phyloP scores from a whole-genome alignment of 2,888 invertebrate species.

The Dolomedes plantarius region DNA sequence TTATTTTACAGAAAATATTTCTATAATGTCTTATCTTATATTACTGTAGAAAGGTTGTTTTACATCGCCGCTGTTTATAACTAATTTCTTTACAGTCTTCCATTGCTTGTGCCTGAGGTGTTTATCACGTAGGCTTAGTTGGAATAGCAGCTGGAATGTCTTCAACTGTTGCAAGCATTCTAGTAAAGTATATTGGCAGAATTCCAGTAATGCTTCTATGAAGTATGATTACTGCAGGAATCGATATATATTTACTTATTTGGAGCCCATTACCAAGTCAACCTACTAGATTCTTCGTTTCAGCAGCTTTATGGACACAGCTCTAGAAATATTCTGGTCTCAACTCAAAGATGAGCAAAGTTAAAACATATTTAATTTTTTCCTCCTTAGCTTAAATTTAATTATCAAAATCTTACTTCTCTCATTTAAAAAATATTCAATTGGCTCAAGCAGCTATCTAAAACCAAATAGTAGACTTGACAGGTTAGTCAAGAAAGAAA shows the following conservation, averaged over 20 bases:
- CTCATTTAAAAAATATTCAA: no score
- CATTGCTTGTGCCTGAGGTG: slow-evolving; percentile 89
- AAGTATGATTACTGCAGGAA: slow-evolving; percentile 84
- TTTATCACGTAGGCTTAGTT: slow-evolving; percentile 95
- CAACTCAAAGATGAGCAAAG: slow-evolving; percentile 89
- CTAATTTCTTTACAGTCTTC: slow-evolving; percentile 83
- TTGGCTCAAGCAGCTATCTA: no score
- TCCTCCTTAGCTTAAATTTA: no score
- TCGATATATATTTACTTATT: slow-evolving; percentile 87
- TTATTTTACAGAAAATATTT: no score
- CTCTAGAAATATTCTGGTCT: slow-evolving; percentile 97
- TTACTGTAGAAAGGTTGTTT: no score
- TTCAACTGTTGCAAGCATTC: slow-evolving; percentile 91
- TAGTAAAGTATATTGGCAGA: slow-evolving; percentile 94
- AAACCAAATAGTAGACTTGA: no score
- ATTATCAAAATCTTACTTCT: no score
- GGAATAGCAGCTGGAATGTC: slow-evolving; percentile 94
- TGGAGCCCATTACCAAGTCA: slow-evolving; percentile 91
- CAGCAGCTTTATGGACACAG: slow-evolving; percentile 94
- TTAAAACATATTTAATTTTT: no score
- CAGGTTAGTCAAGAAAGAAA: no score
- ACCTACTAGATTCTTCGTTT: slow-evolving; percentile 88
- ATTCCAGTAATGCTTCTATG: slow-evolving; percentile 88
- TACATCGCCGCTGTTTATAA: no score
- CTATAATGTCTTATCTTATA: no score